These are phyloP conservation scores for Elegia similella DNA, from an alignment of 2,888 invertebrate species.

Conservation along the genomic window DNA sequence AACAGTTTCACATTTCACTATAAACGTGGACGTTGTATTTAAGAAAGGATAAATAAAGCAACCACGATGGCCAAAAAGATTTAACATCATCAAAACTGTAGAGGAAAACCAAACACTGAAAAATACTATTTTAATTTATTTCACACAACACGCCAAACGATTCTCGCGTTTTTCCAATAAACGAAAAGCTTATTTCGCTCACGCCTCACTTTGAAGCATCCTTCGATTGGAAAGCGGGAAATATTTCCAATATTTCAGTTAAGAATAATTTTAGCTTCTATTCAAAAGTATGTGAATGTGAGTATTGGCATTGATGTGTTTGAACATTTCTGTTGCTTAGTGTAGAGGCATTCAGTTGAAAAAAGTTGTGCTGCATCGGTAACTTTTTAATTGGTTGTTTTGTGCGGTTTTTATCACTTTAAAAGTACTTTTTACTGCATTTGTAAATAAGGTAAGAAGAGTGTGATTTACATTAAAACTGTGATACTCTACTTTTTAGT, in stretches of 20 bases:
- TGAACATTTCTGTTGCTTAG: conserved; percentile 42
- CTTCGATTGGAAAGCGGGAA: conserved; percentile 63
- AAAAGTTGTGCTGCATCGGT: neutral
- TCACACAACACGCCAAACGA: conserved; percentile 36
- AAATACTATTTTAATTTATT: conserved; percentile 45
- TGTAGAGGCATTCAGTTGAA: conserved; percentile 30
- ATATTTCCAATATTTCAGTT: conserved; percentile 60
- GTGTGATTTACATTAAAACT: too few species aligned
- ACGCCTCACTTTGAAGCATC: conserved; percentile 62
- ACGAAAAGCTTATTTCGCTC: conserved; percentile 60
- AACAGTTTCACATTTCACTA: too few species aligned
- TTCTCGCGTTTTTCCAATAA: conserved; percentile 53
- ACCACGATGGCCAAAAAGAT: neutral
- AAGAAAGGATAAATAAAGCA: neutral
- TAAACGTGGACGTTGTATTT: too few species aligned
- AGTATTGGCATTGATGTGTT: conserved; percentile 28
- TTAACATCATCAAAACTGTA: conserved; percentile 1
- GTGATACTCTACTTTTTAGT: too few species aligned
- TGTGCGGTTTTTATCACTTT: neutral
- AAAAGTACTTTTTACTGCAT: too few species aligned
- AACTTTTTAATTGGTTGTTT: neutral
- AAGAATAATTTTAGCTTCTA: conserved; percentile 51
- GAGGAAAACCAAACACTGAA: conserved; percentile 8
- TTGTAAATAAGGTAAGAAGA: too few species aligned
- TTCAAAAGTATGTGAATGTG: conserved; percentile 46